These are phyloP conservation scores for Boulengeromyrus knoepffleri DNA, from an alignment of 2,113 vertebrate genomes.

Conservation along the genomic window DNA sequence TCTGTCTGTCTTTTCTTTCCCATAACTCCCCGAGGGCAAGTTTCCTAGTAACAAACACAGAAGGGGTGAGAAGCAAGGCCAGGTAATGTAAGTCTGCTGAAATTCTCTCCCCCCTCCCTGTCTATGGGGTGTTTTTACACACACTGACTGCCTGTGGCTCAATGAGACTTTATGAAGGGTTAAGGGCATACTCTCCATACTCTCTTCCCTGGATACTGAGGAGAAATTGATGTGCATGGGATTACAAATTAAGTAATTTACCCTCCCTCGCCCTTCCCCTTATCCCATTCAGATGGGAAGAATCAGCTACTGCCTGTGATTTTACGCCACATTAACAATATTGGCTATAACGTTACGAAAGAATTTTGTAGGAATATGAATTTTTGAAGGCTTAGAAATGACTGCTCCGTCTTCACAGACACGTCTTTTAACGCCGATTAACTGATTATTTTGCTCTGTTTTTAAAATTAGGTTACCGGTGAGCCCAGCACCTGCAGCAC, in stretches of 20 bases:
- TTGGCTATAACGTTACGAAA: neutral
- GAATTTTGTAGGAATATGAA: neutral
- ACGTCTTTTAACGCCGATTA: neutral
- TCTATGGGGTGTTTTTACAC: neutral
- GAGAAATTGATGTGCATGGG: neutral
- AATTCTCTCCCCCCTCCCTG: neutral
- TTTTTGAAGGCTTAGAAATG: neutral
- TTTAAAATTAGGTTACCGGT: neutral
- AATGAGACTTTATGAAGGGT: neutral
- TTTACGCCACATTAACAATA: neutral
- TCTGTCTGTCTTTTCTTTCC: neutral
- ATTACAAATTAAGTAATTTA: neutral
- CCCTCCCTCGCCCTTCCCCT: neutral
- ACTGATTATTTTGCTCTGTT: neutral
- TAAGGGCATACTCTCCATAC: neutral
- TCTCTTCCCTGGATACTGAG: neutral
- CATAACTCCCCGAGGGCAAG: neutral
- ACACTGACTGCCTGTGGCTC: neutral
- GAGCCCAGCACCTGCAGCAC: neutral
- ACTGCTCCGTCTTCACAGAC: neutral
- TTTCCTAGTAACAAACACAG: neutral
- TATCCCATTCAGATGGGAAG: neutral
- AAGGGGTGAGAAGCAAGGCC: neutral
- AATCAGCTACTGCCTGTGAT: neutral
- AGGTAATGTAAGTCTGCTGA: neutral